Base-by-base conservation (phyloP, 2,113 vertebrate genomes). In the Typhlomys cinereus region DNA sequence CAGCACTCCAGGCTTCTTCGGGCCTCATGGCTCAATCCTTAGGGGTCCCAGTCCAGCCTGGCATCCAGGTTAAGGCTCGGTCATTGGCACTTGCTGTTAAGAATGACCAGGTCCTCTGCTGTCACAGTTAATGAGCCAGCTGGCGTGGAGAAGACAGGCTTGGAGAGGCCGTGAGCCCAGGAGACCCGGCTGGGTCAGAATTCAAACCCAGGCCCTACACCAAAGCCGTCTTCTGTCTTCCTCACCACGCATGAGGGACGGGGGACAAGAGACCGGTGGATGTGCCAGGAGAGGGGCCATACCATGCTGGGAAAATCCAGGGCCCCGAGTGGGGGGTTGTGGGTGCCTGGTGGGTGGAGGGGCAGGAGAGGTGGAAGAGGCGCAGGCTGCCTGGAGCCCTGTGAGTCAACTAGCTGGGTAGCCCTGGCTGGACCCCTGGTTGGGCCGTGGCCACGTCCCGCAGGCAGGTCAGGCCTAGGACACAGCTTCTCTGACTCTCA, bases 291-390 rank as follows among this genome's bases (percentile, higher is more conserved):
- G 17, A 74, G 17, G 50, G 54, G 27, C 12, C 41, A 36, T 18
- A 52, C 5, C 39, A 52, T 52, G 31, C 3, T 0, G 11, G 34
- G 80, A n/a, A 46, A 29, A 36, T 29, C 14, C 64, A 46, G 0
- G 0, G 34, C 25, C 20, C 41, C 29, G 29, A 8, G 25, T 4
- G 0, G 8, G 1, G 1, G 1, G 18, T 13, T 23, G 41, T n/a
- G 67, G 41, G 48, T 10, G 13, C 12, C 11, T 3, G 36, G 39
- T 4, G 41, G 25, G 39, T 10, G 25, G 34, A 48, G 62, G 27
- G 36, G 34, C 27, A 27, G 80, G 67, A 59, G 62, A 31, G 8
- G 50, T 46, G 15, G 7, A 4, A 12, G 44, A 14, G 36, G 7
- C 1, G 0, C 4, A 20, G 36, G 39, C 29, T 8, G 27, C 15